These are phyloP conservation scores for Oedothorax gibbosus DNA, from an alignment of 1,140 invertebrate species.

Conservation along the genomic window DNA sequence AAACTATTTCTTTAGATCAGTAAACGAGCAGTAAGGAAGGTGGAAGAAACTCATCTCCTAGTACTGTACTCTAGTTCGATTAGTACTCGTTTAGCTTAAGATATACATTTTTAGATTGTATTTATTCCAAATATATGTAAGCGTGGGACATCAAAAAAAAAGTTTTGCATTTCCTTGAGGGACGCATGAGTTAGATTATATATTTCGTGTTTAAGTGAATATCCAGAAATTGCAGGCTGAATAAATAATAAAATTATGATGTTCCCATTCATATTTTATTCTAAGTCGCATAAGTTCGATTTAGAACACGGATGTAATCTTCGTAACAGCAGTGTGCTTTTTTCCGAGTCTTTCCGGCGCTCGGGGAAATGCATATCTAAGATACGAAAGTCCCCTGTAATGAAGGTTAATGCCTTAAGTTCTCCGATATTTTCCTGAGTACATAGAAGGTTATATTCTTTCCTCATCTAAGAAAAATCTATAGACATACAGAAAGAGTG, in stretches of 20 bases:
- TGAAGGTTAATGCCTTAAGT: too few relatives aligned
- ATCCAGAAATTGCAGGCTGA: constrained; percentile 43
- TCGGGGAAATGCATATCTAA: too few relatives aligned
- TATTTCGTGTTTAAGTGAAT: constrained; percentile 45
- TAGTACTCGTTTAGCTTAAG: background rate
- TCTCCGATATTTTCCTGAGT: too few relatives aligned
- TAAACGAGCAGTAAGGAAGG: constrained; percentile 5
- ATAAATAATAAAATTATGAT: constrained; percentile 55
- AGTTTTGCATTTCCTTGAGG: background rate
- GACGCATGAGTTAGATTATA: constrained; percentile 11
- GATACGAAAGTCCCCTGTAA: too few relatives aligned
- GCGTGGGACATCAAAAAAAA: constrained; percentile 6
- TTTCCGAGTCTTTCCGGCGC: background rate
- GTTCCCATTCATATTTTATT: constrained; percentile 48
- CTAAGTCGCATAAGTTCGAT: background rate
- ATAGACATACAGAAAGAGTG: too few relatives aligned
- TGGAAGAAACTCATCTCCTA: background rate
- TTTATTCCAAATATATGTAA: constrained; percentile 8
- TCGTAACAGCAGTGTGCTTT: constrained; percentile 4
- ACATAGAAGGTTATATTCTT: too few relatives aligned
- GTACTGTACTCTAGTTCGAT: constrained; percentile 3
- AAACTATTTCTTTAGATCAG: background rate
- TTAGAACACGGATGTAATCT: background rate
- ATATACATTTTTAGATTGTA: background rate
- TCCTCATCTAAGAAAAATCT: too few relatives aligned